Conservation (phyloP, 1,140 invertebrate genomes). For the Macrocentrus cingulum region DNA sequence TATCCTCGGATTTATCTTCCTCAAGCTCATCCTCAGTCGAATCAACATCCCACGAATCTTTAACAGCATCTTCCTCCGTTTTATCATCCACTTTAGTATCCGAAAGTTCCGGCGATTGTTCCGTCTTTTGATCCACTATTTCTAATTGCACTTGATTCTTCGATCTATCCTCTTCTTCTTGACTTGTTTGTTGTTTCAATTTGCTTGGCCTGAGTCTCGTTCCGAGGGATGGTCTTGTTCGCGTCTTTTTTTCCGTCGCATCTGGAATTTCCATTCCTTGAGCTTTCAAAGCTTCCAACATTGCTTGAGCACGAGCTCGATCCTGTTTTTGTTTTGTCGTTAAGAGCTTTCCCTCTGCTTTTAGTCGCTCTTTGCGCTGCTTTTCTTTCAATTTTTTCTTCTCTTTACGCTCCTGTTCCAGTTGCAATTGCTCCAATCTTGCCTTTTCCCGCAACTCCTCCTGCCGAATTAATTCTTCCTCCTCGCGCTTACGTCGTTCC, state of each 20-base stretch:
- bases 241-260: conserved; percentile 70
- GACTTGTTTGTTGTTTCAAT: conserved; percentile 53
- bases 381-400: conserved; percentile 94
- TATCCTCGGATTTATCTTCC: conserved; percentile 49
- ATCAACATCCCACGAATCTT: conserved; percentile 84
- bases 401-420: conserved; percentile 87
- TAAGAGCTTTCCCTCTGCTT: conserved; percentile 91
- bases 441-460: conserved; percentile 75
- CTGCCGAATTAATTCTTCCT: conserved; percentile 76
- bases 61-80: conserved; percentile 66
- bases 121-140: conserved; percentile 60
- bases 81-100: conserved; percentile 51
- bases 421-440: conserved; percentile 72
- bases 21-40: conserved; percentile 66
- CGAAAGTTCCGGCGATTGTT: not conserved
- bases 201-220: conserved; percentile 76
- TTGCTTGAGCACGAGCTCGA: conserved; percentile 80
- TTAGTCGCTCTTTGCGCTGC: conserved; percentile 87
- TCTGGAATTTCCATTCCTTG: conserved; percentile 74
- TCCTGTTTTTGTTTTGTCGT: conserved; percentile 92
- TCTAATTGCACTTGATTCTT: conserved; percentile 61
- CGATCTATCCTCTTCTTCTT: conserved; percentile 56
- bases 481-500: conserved; percentile 74
- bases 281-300: conserved; percentile 84
- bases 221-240: conserved; percentile 60